These are phyloP conservation scores for Dendrocincla fuliginosa DNA, from an alignment of 2,797 vertebrate species.

Conservation along the genomic window DNA sequence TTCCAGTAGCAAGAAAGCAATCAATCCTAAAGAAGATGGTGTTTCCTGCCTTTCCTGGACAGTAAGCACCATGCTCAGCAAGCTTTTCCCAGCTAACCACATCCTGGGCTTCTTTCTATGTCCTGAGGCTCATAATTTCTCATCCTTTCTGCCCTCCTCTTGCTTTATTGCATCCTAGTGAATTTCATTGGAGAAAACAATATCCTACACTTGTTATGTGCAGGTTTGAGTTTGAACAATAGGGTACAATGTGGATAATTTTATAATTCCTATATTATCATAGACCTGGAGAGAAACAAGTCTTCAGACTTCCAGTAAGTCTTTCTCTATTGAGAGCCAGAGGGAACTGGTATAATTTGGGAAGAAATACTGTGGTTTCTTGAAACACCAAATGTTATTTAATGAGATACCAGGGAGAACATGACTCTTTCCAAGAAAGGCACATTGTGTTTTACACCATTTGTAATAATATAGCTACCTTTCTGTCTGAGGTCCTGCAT, in stretches of 20 bases:
- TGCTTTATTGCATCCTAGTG: not conserved
- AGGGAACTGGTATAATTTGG: not conserved
- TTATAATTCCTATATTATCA: not conserved
- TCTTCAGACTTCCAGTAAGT: not conserved
- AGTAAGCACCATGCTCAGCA: not conserved
- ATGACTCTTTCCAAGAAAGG: not conserved
- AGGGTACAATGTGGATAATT: not conserved
- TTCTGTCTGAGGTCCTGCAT: not conserved
- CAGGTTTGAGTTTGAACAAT: not conserved
- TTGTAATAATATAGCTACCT: not conserved
- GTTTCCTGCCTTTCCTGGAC: not conserved
- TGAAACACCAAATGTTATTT: conserved; percentile 26
- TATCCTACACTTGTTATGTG: not conserved
- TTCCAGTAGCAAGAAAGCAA: not conserved
- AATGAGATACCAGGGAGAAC: conserved; percentile 1
- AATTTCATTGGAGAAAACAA: not conserved
- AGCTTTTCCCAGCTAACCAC: not conserved
- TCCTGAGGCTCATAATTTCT: not conserved
- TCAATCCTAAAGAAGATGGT: not conserved
- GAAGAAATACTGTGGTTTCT: conserved; percentile 13
- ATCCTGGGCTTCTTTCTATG: not conserved
- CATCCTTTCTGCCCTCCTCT: not conserved
- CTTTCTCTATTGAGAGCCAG: not conserved
- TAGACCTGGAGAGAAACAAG: not conserved
- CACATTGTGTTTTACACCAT: not conserved